Conservation (phyloP, 2,113 vertebrate species). For the Pycnonotus jocosus region DNA sequence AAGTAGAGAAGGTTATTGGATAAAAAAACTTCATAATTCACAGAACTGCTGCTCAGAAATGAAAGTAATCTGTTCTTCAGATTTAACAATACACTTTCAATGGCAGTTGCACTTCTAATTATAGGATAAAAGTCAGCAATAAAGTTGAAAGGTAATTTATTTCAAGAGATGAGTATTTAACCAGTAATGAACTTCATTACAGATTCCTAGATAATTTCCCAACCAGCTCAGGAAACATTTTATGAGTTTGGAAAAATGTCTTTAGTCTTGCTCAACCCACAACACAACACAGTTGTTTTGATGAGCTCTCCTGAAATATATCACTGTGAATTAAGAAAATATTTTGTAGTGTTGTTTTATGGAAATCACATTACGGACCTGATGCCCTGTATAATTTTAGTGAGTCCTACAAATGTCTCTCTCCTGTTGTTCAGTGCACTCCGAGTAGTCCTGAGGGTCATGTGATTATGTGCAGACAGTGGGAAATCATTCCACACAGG, state of each 20-base stretch:
- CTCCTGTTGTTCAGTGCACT: neutral
- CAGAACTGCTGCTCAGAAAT: neutral
- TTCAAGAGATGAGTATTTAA: neutral
- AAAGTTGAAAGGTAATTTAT: neutral
- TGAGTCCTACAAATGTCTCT: neutral
- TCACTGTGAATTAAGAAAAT: neutral
- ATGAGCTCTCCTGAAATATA: neutral
- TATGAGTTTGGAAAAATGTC: neutral
- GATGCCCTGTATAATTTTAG: neutral
- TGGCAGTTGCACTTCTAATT: neutral
- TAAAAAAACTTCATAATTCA: neutral
- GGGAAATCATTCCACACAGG: neutral
- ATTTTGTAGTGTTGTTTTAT: neutral
- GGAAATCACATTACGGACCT: neutral
- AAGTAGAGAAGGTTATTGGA: neutral
- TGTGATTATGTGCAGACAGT: neutral
- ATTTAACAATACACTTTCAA: neutral
- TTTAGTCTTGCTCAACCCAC: neutral
- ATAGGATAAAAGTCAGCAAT: neutral
- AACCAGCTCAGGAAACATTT: neutral
- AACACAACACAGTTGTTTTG: neutral
- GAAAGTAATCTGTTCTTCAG: neutral
- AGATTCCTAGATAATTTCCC: neutral
- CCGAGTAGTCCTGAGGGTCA: neutral
- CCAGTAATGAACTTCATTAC: neutral